phyloP scores from a whole-genome alignment of 2,113 vertebrate species.

The Paedocypris sp. region DNA sequence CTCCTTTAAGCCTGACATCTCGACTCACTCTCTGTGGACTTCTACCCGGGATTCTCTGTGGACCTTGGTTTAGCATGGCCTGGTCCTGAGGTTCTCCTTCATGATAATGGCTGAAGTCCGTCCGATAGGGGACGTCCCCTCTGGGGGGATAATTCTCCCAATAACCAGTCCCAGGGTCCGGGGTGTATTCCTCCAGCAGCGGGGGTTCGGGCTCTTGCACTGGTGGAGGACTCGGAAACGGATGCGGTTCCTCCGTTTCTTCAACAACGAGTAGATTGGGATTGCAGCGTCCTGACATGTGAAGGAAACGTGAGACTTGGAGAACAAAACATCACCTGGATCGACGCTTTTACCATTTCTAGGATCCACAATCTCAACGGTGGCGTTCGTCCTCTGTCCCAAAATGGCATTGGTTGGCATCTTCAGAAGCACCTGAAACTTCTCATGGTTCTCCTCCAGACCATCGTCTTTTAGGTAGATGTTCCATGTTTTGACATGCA shows the following conservation, averaged over 20 bases:
- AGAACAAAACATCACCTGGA: not conserved
- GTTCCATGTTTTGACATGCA: slow-evolving; percentile 61
- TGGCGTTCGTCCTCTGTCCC: slow-evolving; percentile 52
- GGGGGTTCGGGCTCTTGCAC: slow-evolving; percentile 5
- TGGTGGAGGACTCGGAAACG: not conserved
- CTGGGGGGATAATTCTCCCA: slow-evolving; percentile 50
- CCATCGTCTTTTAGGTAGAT: slow-evolving; percentile 58
- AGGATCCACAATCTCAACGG: slow-evolving; percentile 55
- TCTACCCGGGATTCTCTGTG: slow-evolving; percentile 4
- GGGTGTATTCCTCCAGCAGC: slow-evolving; percentile 30
- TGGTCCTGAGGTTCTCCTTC: slow-evolving; percentile 39
- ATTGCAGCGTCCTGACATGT: slow-evolving; percentile 47
- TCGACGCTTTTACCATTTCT: slow-evolving; percentile 46
- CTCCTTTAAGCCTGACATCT: too few relatives aligned
- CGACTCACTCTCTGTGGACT: slow-evolving; percentile 16
- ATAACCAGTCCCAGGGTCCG: slow-evolving; percentile 33
- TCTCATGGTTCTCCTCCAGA: slow-evolving; percentile 65
- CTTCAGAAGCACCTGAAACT: slow-evolving; percentile 52
- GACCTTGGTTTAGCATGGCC: slow-evolving; percentile 16
- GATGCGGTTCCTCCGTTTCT: slow-evolving; percentile 6
- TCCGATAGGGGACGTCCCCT: slow-evolving; percentile 51
- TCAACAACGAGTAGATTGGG: slow-evolving; percentile 37
- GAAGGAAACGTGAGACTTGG: not conserved
- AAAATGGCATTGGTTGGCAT: slow-evolving; percentile 53
- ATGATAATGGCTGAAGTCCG: slow-evolving; percentile 33